A percentile compares a stretch with the other conserved stretches of the same genome.
Evolutionary conservation across 2,113 vertebrate genomes (phyloP).

Genomic region (Malaclemys terrapin): DNA sequence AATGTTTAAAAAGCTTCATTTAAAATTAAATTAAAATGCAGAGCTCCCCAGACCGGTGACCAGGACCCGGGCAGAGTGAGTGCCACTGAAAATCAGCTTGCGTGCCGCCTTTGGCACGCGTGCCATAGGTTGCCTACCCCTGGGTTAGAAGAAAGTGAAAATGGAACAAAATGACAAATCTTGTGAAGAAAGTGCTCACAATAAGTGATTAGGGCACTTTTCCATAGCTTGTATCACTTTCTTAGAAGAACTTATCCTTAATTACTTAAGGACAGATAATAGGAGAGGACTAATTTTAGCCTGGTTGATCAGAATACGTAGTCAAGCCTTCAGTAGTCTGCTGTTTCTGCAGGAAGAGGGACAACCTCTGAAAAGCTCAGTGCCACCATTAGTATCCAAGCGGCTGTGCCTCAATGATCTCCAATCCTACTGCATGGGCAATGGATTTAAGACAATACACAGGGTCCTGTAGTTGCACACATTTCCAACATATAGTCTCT

Average conservation of each 20-base stretch:
- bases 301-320: not conserved
- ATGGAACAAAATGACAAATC: not conserved
- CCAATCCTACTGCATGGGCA: not conserved
- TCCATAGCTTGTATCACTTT: not conserved
- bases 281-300: not conserved
- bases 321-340: slow-evolving; percentile 2
- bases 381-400: not conserved
- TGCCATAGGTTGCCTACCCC: too few relatives aligned
- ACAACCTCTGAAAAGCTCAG: slow-evolving; percentile 4
- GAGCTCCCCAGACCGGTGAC: too few relatives aligned
- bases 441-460: not conserved
- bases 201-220: not conserved
- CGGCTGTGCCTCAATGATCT: slow-evolving; percentile 63
- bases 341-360: slow-evolving; percentile 31
- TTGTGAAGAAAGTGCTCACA: not conserved
- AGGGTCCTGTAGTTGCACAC: not conserved
- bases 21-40: too few relatives aligned
- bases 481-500: not conserved
- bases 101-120: too few relatives aligned
- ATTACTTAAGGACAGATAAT: not conserved
- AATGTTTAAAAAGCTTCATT: too few relatives aligned
- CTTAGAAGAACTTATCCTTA: not conserved
- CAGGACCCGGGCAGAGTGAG: too few relatives aligned
- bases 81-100: too few relatives aligned
- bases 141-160: not conserved